Evolutionary conservation across 2,113 vertebrate genomes (phyloP), one percentile per base, ranked within the genome.

Genomic region (Nettapus auritus): DNA sequence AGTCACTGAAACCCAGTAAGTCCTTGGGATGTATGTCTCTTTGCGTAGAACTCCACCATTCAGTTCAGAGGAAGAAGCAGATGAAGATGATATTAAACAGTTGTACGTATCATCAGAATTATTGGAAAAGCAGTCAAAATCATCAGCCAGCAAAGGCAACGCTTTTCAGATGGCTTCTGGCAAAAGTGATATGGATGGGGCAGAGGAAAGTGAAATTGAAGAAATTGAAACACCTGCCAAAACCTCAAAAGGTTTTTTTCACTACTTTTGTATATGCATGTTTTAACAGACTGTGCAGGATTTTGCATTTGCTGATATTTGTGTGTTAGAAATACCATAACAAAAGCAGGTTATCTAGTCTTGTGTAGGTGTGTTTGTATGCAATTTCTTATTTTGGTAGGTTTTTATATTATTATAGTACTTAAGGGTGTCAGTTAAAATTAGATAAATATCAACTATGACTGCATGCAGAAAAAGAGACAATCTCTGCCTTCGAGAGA

Each of bases 1-100:
- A 56, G 21, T 7, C 57, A 44, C 52, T 85, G 55, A 94, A 81
- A 64, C 19, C 4, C 28, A 29, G 0, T 53, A 48, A 93, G 25
- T 73, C 22, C 46, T 81, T 1, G 1, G 4, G 1, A 57, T 40
- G n/a, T 46, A 1, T 62, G 7, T 82, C 33, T 36, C 67, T 88
- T 85, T 79, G 80, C 64, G 44, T 82, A 99, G 99, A 97, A 99
- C 98, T 2, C 96, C 98, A 68, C 98, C 98, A 16, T 99, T 99
- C 93, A 99, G 98, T 88, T 99, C 99, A 23, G 99, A 99, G 59
- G 99, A 99, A 11, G 98, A 98, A 52, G 93, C 18, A 10, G 96
- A 96, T 6, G 95, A 95, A 2, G 98, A 98, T 8, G 96, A 98
- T 69, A 31, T 93, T n/a, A 53, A 98, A 36, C 97, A 97, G 25